Conservation (phyloP, 2,888 invertebrate species). For the Charanyca ferruginea region DNA sequence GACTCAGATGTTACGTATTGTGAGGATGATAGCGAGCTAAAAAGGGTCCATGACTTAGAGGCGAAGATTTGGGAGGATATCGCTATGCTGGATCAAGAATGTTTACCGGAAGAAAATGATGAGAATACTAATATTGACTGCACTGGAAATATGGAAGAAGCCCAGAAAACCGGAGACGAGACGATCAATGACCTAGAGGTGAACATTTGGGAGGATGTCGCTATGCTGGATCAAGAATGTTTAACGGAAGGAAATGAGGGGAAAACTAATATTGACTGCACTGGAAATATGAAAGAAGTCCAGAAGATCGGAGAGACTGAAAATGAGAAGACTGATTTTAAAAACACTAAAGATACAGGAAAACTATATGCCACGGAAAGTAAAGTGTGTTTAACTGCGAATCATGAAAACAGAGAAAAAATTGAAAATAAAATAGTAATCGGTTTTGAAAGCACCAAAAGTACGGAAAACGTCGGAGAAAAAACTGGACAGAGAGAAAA, state of each 20-base stretch:
- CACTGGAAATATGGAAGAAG: too few relatives aligned
- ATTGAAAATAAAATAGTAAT: slow-evolving; percentile 3
- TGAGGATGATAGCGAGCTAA: slow-evolving; percentile 24
- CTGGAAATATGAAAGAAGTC: too few relatives aligned
- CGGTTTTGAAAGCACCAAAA: too few relatives aligned
- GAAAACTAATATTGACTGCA: not conserved
- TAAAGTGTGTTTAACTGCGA: slow-evolving; percentile 5
- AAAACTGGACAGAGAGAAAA: slow-evolving; percentile 8
- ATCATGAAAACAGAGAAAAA: slow-evolving; percentile 4
- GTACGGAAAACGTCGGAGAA: too few relatives aligned
- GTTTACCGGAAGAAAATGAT: slow-evolving; percentile 6
- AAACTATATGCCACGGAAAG: slow-evolving; percentile 18
- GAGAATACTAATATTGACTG: not conserved
- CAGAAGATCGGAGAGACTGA: not conserved
- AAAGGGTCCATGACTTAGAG: slow-evolving; percentile 16
- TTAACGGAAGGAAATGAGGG: slow-evolving; percentile 4
- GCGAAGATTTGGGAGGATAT: slow-evolving; percentile 16
- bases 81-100: slow-evolving; percentile 16
- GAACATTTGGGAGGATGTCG: slow-evolving; percentile 15
- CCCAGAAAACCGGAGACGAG: too few relatives aligned
- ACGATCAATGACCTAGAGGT: slow-evolving; percentile 2
- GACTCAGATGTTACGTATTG: slow-evolving; percentile 21
- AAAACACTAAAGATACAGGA: slow-evolving; percentile 8
- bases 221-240: slow-evolving; percentile 9
- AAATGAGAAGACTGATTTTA: slow-evolving; percentile 8